Conservation (phyloP, 1,140 invertebrate genomes). For the Samia ricini region DNA sequence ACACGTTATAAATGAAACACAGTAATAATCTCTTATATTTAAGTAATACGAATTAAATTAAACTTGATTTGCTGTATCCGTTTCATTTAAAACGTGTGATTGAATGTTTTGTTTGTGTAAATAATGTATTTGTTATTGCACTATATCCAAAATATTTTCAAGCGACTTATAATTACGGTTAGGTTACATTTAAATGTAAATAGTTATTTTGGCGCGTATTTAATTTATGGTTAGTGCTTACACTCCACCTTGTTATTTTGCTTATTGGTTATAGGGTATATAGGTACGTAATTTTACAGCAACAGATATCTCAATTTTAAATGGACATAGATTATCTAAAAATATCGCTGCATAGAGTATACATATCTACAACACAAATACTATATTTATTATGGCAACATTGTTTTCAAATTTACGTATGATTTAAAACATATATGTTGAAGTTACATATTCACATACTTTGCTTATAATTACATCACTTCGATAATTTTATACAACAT, state of each 20-base stretch:
- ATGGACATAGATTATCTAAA: background rate
- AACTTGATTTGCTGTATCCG: no score
- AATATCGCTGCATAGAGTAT: background rate
- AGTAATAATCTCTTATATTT: no score
- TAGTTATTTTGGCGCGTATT: background rate
- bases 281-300: background rate
- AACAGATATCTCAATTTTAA: background rate
- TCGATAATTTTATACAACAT: background rate
- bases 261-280: background rate
- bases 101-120: background rate
- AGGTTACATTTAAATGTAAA: background rate
- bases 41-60: no score
- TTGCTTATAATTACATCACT: background rate
- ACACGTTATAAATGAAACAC: background rate
- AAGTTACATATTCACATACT: background rate
- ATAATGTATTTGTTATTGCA: background rate
- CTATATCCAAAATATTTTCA: background rate
- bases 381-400: background rate
- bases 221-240: background rate
- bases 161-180: background rate
- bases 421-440: background rate
- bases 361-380: background rate
- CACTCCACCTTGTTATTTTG: background rate
- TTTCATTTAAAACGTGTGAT: conserved; percentile 1
- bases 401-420: background rate